Conservation (phyloP, 2,888 invertebrate species). For the Clunio marinus region DNA sequence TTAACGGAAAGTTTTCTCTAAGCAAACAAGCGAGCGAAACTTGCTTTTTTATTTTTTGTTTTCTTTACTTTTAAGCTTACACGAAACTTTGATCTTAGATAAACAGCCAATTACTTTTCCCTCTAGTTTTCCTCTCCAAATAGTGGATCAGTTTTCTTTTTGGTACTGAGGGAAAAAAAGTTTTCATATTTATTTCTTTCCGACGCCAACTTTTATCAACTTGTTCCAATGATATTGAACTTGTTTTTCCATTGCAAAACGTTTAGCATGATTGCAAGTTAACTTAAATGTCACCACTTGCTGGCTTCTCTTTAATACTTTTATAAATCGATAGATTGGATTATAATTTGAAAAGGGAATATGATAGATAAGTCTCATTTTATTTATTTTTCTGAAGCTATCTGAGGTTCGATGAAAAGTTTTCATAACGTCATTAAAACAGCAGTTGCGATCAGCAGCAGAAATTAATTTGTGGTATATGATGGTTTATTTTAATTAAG, state of each 20-base stretch:
- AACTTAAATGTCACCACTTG: no score
- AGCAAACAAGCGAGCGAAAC: not conserved
- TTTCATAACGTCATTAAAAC: not conserved
- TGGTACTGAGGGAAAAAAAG: not conserved
- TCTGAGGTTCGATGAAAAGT: not conserved
- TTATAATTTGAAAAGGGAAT: no score
- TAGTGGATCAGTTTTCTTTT: not conserved
- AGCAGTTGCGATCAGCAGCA: not conserved
- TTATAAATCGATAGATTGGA: no score
- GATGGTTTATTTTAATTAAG: not conserved
- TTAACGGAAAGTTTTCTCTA: not conserved
- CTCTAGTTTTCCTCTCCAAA: not conserved
- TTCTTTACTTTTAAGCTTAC: not conserved
- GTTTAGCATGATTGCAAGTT: no score
- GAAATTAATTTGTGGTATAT: not conserved
- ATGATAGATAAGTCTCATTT: no score
- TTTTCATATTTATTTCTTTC: no score
- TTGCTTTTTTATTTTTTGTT: not conserved
- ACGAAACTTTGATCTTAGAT: not conserved
- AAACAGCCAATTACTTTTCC: slow-evolving; percentile 3
- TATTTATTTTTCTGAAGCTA: no score
- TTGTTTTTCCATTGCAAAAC: no score
- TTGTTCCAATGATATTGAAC: no score
- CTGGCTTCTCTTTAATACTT: no score
- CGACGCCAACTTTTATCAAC: slow-evolving; percentile 3